A percentile compares a stretch with the other conserved stretches of the same genome.
Evolutionary conservation across 2,888 invertebrate species (phyloP).

Genomic region (Lymantria monacha): DNA sequence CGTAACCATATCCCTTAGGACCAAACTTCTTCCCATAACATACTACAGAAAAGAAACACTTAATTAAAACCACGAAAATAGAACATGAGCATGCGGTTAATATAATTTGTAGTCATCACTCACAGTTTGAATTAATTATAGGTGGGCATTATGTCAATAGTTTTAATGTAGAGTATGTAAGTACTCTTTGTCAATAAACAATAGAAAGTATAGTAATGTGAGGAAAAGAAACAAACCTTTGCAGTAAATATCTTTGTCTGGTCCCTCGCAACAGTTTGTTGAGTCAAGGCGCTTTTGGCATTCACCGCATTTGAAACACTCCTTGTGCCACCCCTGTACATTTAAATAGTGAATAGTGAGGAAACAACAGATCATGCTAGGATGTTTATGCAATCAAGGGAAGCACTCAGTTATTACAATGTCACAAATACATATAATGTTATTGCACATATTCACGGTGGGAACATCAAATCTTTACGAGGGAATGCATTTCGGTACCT

Average conservation of each 20-base stretch:
- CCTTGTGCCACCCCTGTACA: slow-evolving; percentile 93
- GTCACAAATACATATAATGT: slow-evolving; percentile 43
- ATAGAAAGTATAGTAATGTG: slow-evolving; percentile 15
- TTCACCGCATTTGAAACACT: slow-evolving; percentile 95
- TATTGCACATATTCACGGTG: slow-evolving; percentile 50
- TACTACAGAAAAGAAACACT: slow-evolving; percentile 82
- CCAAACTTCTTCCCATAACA: slow-evolving; percentile 99
- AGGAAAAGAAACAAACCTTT: slow-evolving; percentile 86
- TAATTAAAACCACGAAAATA: slow-evolving; percentile 36
- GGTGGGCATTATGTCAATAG: slow-evolving; percentile 12
- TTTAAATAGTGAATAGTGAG: slow-evolving; percentile 76
- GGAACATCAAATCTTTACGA: slow-evolving; percentile 30
- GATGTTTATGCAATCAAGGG: slow-evolving; percentile 38
- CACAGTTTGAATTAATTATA: slow-evolving; percentile 16
- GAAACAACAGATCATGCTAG: slow-evolving; percentile 60
- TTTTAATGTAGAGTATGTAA: slow-evolving; percentile 10
- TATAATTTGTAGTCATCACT: slow-evolving; percentile 25
- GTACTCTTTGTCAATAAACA: slow-evolving; percentile 15
- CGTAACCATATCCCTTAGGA: slow-evolving; percentile 98
- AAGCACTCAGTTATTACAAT: slow-evolving; percentile 67
- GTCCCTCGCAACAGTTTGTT: slow-evolving; percentile 95
- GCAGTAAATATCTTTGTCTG: slow-evolving; percentile 98
- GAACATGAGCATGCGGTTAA: slow-evolving; percentile 22
- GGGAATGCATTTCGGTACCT: slow-evolving; percentile 82
- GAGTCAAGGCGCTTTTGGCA: slow-evolving; percentile 95